Conservation (phyloP, 2,113 vertebrate species). For the Oryzias javanicus region DNA sequence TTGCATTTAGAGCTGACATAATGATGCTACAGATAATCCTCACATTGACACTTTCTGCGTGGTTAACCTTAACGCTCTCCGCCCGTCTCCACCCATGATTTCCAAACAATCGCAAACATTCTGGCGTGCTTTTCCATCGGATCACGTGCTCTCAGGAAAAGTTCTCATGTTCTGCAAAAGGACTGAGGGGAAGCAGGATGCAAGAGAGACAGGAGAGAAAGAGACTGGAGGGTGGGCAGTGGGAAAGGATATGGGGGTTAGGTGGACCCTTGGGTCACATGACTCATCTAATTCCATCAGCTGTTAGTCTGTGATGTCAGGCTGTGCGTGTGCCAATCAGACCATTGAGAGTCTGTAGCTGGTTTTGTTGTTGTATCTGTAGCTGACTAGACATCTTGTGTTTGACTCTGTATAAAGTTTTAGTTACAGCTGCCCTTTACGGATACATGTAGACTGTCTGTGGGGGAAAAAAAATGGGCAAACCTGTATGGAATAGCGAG, state of each 20-base stretch:
- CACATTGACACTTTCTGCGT: too few relatives aligned
- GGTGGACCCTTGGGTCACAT: conserved; percentile 61
- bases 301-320: conserved; percentile 66
- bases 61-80: too few relatives aligned
- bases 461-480: too few relatives aligned
- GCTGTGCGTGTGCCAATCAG: conserved; percentile 21
- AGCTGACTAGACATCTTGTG: neutral
- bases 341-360: conserved; percentile 14
- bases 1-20: too few relatives aligned
- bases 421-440: too few relatives aligned
- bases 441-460: too few relatives aligned
- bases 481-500: too few relatives aligned
- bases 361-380: conserved; percentile 8
- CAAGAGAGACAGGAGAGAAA: conserved; percentile 14
- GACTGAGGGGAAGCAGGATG: conserved; percentile 9
- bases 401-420: too few relatives aligned
- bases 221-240: neutral
- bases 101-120: neutral
- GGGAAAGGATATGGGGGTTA: conserved; percentile 44
- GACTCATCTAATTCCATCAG: conserved; percentile 68
- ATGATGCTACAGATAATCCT: too few relatives aligned
- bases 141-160: conserved; percentile 1
- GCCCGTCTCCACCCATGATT: neutral
- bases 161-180: conserved; percentile 46
- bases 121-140: too few relatives aligned